These are phyloP conservation scores for Eriosoma lanigerum DNA, from an alignment of 1,140 invertebrate species.

Conservation along the genomic window DNA sequence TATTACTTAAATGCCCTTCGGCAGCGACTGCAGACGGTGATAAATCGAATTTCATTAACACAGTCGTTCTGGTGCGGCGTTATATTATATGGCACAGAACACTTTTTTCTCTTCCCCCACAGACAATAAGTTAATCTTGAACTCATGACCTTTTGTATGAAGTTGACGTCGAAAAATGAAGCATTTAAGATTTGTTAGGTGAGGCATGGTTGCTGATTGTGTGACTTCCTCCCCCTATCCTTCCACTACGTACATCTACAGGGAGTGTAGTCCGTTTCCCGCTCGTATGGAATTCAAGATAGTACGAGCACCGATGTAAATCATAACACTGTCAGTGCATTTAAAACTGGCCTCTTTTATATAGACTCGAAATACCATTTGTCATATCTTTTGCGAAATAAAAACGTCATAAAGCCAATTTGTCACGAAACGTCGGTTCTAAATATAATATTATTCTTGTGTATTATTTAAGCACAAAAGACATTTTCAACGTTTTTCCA, in stretches of 20 bases:
- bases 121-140: conserved; percentile 18
- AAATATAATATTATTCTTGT: background rate
- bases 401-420: conserved; percentile 28
- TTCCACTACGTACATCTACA: background rate
- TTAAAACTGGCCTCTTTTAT: conserved; percentile 12
- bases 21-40: background rate
- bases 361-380: conserved; percentile 23
- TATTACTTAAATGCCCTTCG: conserved; percentile 12
- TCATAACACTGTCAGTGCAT: background rate
- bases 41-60: conserved; percentile 37
- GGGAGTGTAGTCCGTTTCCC: background rate
- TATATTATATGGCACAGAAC: background rate
- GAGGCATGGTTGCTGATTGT: background rate
- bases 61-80: background rate
- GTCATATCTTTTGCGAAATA: background rate
- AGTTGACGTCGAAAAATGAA: conserved; percentile 36
- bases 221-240: background rate
- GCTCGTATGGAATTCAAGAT: too few relatives aligned
- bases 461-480: too few relatives aligned
- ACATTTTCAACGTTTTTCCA: too few relatives aligned
- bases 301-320: too few relatives aligned
- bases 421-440: background rate
- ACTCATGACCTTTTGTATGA: conserved; percentile 26
- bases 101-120: background rate
- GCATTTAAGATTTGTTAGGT: background rate